A percentile compares a stretch with the other conserved stretches of the same genome.
phyloP scores from a whole-genome alignment of 2,113 vertebrate genomes.

The Ellobius talpinus region DNA sequence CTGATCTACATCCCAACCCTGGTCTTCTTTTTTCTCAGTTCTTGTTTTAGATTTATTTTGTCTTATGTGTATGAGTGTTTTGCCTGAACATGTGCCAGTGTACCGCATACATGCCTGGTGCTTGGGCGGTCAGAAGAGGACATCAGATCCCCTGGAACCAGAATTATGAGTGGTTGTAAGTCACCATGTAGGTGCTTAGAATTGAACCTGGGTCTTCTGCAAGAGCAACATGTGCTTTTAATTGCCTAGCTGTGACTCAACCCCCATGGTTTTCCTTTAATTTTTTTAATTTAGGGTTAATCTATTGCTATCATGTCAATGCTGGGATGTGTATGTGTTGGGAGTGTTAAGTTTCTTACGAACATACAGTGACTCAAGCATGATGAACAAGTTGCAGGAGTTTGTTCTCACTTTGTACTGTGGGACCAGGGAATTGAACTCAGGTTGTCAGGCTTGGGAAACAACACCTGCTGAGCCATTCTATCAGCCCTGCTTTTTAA shows the following conservation, averaged over 20 bases:
- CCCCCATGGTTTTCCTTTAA: neutral
- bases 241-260: neutral
- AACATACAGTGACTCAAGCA: neutral
- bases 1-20: neutral
- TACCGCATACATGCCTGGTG: neutral
- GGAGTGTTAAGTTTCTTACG: neutral
- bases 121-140: neutral
- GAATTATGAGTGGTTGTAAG: neutral
- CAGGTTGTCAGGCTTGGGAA: neutral
- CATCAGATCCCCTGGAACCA: neutral
- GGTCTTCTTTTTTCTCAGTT: neutral
- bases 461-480: too few species aligned
- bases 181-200: neutral
- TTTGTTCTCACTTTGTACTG: neutral
- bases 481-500: neutral
- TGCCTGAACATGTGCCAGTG: neutral
- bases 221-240: neutral
- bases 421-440: neutral
- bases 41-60: neutral
- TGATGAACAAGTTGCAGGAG: too few species aligned
- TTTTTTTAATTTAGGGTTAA: neutral
- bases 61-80: neutral
- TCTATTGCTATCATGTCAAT: neutral
- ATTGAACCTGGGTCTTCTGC: neutral
- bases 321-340: too few species aligned